A percentile compares a stretch with the other conserved stretches of the same genome.
These are phyloP conservation scores for Saguinus imperator DNA, from an alignment of 2,113 vertebrate genomes.

Conservation along the genomic window DNA sequence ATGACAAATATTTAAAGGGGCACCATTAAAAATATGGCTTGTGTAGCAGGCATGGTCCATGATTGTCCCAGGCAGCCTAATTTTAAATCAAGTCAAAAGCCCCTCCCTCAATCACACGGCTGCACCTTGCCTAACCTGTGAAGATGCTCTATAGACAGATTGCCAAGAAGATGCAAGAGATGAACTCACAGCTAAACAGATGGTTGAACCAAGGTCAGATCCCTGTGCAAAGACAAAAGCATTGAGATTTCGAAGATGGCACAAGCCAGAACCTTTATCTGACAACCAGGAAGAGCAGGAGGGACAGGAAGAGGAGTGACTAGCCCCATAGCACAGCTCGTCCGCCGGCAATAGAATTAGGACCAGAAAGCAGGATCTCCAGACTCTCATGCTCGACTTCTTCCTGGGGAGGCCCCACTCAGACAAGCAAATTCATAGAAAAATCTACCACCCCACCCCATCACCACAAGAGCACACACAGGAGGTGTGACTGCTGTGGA, in stretches of 20 bases:
- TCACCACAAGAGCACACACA: not conserved
- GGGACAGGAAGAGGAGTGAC: not conserved
- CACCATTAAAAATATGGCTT: not conserved
- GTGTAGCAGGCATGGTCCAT: not conserved
- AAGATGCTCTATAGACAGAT: rapidly evolving
- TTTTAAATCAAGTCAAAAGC: not conserved
- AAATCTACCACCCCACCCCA: not conserved
- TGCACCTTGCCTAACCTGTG: not conserved
- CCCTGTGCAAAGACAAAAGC: not conserved
- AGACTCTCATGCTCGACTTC: not conserved
- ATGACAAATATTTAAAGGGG: not conserved
- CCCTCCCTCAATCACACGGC: not conserved
- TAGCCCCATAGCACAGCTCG: rapidly evolving
- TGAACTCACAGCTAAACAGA: not conserved
- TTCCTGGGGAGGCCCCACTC: not conserved
- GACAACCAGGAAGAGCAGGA: not conserved
- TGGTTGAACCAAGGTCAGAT: not conserved
- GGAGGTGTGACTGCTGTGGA: not conserved
- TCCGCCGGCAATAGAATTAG: not conserved
- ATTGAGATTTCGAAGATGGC: not conserved
- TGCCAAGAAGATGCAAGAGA: not conserved
- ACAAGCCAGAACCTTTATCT: not conserved
- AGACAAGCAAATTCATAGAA: not conserved
- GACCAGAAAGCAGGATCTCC: not conserved
- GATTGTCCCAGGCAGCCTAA: too few relatives aligned